Conservation (phyloP, 2,113 vertebrate species). For the Eolophus roseicapilla region DNA sequence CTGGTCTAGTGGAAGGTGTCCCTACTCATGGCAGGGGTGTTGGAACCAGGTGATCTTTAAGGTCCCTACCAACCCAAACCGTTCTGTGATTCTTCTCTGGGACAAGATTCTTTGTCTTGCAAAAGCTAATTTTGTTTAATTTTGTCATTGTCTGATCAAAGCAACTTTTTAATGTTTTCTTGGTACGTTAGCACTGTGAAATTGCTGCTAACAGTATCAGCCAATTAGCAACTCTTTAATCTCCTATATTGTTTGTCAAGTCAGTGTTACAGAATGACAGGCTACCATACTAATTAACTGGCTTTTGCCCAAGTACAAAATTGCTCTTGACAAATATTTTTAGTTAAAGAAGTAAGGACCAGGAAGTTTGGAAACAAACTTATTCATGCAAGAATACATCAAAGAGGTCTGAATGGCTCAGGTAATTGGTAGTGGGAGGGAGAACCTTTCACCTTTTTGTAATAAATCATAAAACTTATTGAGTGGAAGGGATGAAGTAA, state of each 20-base stretch:
- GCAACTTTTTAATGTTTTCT: slow-evolving; percentile 12
- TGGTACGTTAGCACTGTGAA: slow-evolving; percentile 18
- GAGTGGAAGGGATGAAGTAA: not conserved
- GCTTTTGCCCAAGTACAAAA: slow-evolving; percentile 42
- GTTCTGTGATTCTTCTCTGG: not conserved
- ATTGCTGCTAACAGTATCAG: slow-evolving; percentile 32
- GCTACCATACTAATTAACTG: slow-evolving; percentile 40
- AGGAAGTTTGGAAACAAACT: slow-evolving; percentile 14
- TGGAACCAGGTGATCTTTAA: not conserved
- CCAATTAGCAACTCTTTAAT: slow-evolving; percentile 69
- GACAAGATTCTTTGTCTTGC: not conserved
- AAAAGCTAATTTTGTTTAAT: not conserved
- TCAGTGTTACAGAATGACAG: slow-evolving; percentile 46
- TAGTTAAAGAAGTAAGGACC: not conserved
- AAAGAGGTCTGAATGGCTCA: not conserved
- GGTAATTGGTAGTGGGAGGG: not conserved
- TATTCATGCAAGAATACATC: not conserved
- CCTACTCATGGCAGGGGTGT: not conserved
- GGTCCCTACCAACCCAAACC: not conserved
- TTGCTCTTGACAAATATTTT: slow-evolving; percentile 58
- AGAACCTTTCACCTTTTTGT: not conserved
- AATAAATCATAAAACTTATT: not conserved
- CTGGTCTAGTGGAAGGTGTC: not conserved
- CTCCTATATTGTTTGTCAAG: slow-evolving; percentile 47
- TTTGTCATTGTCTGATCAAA: slow-evolving; percentile 17